Percentiles rank a stretch among this genome's conserved stretches.
Evolutionary conservation across 2,113 vertebrate genomes (phyloP).

Genomic region (Callithrix jacchus): DNA sequence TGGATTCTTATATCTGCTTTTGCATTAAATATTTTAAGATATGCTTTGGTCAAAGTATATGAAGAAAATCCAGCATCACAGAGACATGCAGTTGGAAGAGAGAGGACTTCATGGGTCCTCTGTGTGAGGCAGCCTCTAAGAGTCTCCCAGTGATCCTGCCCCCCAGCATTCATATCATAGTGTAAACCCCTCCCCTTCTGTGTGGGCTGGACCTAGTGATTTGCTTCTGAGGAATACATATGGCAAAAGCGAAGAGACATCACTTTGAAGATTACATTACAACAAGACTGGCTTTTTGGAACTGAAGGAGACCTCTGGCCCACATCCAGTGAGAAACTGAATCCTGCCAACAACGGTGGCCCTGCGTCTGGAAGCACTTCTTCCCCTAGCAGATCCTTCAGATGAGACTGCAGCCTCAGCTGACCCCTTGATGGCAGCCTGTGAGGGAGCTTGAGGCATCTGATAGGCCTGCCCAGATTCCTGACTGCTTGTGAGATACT

Average conservation of each 20-base stretch:
- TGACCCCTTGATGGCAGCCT: neutral
- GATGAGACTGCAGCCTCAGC: neutral
- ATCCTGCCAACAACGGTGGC: rapidly evolving
- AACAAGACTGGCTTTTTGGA: neutral
- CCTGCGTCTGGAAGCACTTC: neutral
- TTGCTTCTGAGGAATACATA: neutral
- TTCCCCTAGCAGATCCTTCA: neutral
- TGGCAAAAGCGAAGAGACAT: neutral
- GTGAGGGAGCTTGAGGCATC: neutral
- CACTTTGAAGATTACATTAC: neutral
- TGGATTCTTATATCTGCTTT: neutral
- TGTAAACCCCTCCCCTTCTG: neutral
- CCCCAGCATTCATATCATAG: neutral
- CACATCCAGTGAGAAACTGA: neutral
- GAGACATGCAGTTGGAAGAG: neutral
- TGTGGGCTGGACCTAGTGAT: neutral
- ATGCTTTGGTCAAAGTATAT: neutral
- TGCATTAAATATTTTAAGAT: neutral
- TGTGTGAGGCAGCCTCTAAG: neutral
- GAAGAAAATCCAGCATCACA: neutral
- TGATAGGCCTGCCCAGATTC: neutral
- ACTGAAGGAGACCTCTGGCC: neutral
- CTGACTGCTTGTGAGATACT: neutral
- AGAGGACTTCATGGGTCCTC: neutral
- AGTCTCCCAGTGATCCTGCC: neutral